Conservation (phyloP, 2,888 invertebrate genomes). For the Ligdia adustata region DNA sequence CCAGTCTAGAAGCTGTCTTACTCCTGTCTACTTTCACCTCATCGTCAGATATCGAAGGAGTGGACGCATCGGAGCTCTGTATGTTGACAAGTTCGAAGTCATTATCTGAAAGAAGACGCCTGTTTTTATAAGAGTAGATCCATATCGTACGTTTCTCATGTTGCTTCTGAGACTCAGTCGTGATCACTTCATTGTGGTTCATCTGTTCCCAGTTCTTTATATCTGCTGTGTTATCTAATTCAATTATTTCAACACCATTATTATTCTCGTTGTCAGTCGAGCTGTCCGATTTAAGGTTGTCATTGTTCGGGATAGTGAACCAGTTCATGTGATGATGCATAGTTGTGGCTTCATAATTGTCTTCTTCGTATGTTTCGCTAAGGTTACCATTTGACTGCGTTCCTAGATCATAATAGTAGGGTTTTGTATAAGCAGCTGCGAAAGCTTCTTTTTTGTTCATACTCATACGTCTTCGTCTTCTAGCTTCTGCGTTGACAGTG, state of each 20-base stretch:
- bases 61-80: conserved; percentile 42
- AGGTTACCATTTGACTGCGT: conserved; percentile 21
- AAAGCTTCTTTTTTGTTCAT: conserved; percentile 24
- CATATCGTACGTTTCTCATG: conserved; percentile 58
- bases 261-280: conserved; percentile 48
- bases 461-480: conserved; percentile 47
- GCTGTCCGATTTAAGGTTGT: conserved; percentile 47
- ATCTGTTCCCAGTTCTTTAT: conserved; percentile 37
- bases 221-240: conserved; percentile 31
- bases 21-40: conserved; percentile 32
- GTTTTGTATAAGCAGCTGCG: conserved; percentile 16
- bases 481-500: conserved; percentile 47
- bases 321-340: conserved; percentile 50
- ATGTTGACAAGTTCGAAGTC: conserved; percentile 49
- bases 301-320: conserved; percentile 58
- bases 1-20: conserved; percentile 40
- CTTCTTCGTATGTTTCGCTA: no score
- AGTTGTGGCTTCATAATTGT: conserved; percentile 25
- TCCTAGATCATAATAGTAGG: conserved; percentile 16
- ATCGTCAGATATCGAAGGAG: conserved; percentile 45
- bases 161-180: conserved; percentile 43
- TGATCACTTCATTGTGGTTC: conserved; percentile 42
- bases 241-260: conserved; percentile 40
- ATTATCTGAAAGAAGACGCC: conserved; percentile 51
- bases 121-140: conserved; percentile 71